Base-by-base conservation (phyloP, 1,140 invertebrate species). In the Venturia canescens region DNA sequence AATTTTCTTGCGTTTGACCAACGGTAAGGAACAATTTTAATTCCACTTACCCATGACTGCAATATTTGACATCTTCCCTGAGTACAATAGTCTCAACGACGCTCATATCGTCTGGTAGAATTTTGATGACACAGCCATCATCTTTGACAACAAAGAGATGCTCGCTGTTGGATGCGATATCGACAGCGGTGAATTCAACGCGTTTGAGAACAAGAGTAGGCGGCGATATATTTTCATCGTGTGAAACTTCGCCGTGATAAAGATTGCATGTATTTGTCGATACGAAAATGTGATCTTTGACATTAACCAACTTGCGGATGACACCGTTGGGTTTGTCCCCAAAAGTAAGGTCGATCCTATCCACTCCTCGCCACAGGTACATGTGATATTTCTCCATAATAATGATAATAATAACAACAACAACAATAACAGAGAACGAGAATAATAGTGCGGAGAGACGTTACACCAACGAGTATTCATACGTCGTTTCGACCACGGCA, bases 1-100 rank as follows among this genome's bases (percentile, higher is more conserved):
- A 7, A 57, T 60, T 23, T 74, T 31, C 0, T 60, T 23, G 11
- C 60, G n/a, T 18, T 53, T 72, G 27, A 57, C 26, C 75, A 27
- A 60, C 74, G 72, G 80, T 71, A 79, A 53, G 16, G 50, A 50
- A 48, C 57, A 70, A 84, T 78, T 11, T 29, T 6, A 71, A 79
- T 13, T 13, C 6, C 3, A 77, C 88, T 3, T 85, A 92, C 86
- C 95, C 95, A 86, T 95, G 94, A 67, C 91, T 91, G 83, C 94
- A 95, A 84, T 91, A 93, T 86, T 94, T 94, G 2, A 92, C 88
- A 80, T 95, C 94, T 86, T 95, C 94, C 84, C 93, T 93, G 21
- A 96, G 89, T 81, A 94, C 86, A 53, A 95, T 93, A 87, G 94
- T 94, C 84, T 94, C 93, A 82, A 93, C 86, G 53, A 92, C 86